Evolutionary conservation across 2,113 vertebrate species (phyloP), one percentile per base, ranked within the genome.

Genomic region (Carassius carassius): DNA sequence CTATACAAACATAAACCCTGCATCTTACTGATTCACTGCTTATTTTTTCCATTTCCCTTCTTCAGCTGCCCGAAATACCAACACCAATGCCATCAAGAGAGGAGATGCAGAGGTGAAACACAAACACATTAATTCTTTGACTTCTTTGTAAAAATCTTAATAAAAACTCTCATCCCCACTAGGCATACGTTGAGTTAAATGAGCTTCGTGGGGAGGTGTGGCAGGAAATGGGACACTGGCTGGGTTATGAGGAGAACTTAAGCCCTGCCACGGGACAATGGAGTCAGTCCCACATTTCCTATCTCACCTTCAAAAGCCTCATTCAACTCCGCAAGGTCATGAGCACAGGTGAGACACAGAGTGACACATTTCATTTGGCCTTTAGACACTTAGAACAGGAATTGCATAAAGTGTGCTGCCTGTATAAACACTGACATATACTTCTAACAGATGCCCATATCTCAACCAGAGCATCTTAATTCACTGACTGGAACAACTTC

Each of bases 151-250:
- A 47, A 51, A 19, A 51, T 1, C 12, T 86, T 54, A 29, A 62
- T 4, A 37, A 11, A 23, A 14, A 44, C 49, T 17, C 63, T 70
- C 41, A 10, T 81, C 32, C 56, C 2, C 88, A 41, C 13, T 90
- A 99, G 98, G 92, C 94, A 16, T 98, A 97, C 0, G 96, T 98
- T 90, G 96, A 99, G 94, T 90, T 99, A 86, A 97, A 98, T 2
- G 96, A 98, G 88, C 93, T 98, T 0, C 89, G 91, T 85, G 96
- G 96, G 9, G 89, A 82, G 65, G 92, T 49, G 49, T 99, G 98
- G 98, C 94, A 96, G 92, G 96, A 99, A 91, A 96, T 92, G 0
- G 90, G 93, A 0, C 97, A 93, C 86, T 99, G 98, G 98, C 85
- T 97, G 86, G 93, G 92, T 47, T 93, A 95, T 41, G 98, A 99